Evolutionary conservation across 2,888 invertebrate species (phyloP).

Genomic region (Cephus runcator): DNA sequence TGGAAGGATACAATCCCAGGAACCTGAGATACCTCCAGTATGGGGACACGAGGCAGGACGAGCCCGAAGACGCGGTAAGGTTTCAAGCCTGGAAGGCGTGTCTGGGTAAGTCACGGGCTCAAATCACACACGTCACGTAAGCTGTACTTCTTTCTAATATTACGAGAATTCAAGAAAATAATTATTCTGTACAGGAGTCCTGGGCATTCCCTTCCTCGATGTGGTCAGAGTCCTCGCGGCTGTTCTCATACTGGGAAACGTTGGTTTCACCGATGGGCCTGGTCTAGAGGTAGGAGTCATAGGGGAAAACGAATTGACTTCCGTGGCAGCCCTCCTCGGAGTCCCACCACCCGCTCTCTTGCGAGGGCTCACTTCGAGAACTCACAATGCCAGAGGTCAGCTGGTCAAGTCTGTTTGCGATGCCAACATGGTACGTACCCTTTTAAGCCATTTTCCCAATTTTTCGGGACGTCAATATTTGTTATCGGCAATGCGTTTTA

Average conservation of each 20-base stretch:
- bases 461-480: not conserved
- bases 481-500: not conserved
- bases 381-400: constrained; percentile 81
- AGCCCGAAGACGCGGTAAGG: constrained; percentile 76
- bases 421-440: constrained; percentile 75
- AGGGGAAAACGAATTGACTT: constrained; percentile 85
- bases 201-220: constrained; percentile 94
- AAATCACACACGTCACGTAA: not conserved
- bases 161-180: too few relatives aligned
- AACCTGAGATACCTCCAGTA: constrained; percentile 85
- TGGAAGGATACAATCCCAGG: constrained; percentile 85
- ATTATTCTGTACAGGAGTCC: constrained; percentile 68
- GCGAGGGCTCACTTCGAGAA: constrained; percentile 85
- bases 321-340: constrained; percentile 86
- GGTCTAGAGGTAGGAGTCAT: constrained; percentile 81
- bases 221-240: constrained; percentile 92
- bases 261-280: constrained; percentile 86
- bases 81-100: constrained; percentile 95
- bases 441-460: not conserved
- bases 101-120: constrained; percentile 67
- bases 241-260: constrained; percentile 90
- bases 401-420: constrained; percentile 84
- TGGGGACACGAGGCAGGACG: constrained; percentile 79
- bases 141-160: not conserved
- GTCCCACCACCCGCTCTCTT: constrained; percentile 80